phyloP scores from a whole-genome alignment of 2,888 invertebrate genomes.

The Tuta absoluta region DNA sequence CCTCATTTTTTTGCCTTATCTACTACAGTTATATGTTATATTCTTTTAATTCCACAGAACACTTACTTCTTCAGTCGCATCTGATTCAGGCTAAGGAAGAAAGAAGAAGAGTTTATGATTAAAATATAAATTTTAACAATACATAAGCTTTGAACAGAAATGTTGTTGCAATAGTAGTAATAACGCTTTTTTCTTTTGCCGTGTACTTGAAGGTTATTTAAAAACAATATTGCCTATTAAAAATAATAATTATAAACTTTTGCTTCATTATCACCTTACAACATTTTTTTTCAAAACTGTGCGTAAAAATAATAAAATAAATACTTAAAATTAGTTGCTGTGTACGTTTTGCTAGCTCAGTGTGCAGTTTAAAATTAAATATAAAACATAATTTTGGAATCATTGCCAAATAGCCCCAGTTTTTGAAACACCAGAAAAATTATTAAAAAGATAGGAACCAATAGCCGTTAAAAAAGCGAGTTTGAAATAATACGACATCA shows the following conservation, averaged over 20 bases:
- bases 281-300: neutral
- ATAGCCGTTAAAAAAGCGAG: constrained; percentile 45
- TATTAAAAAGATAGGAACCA: constrained; percentile 32
- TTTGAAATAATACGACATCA: constrained; percentile 38
- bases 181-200: neutral
- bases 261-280: neutral
- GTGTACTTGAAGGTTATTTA: too few relatives aligned
- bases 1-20: too few relatives aligned
- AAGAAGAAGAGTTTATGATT: constrained; percentile 34
- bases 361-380: constrained; percentile 21
- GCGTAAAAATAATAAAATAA: constrained; percentile 8
- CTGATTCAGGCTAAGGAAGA: constrained; percentile 46
- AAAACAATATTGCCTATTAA: too few relatives aligned
- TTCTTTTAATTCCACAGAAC: constrained; percentile 23
- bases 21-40: neutral
- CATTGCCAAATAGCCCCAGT: constrained; percentile 14
- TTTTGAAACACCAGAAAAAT: constrained; percentile 17
- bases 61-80: constrained; percentile 45
- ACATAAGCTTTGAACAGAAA: neutral
- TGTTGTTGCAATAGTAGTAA: neutral
- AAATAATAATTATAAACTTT: too few relatives aligned
- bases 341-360: constrained; percentile 7
- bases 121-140: neutral
- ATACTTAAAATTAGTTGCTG: constrained; percentile 5
- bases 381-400: constrained; percentile 21